A percentile compares a stretch with the other conserved stretches of the same genome.
These are phyloP conservation scores for Charina bottae DNA, from an alignment of 2,113 vertebrate species.

Conservation along the genomic window DNA sequence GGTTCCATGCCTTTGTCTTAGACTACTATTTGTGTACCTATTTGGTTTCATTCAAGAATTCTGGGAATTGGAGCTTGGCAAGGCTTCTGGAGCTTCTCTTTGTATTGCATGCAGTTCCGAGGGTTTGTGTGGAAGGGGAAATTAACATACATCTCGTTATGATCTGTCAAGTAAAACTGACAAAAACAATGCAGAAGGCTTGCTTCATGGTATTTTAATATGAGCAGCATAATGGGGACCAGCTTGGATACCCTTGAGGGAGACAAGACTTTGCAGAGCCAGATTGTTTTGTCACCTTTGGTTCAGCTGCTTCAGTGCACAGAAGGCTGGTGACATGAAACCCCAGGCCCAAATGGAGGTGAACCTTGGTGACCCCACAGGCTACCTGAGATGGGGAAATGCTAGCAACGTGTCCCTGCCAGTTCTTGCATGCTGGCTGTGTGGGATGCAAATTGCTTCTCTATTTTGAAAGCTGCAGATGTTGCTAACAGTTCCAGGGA, in stretches of 20 bases:
- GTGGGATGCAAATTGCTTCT: background rate
- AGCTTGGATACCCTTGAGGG: conserved; percentile 67
- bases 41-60: background rate
- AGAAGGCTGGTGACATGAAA: background rate
- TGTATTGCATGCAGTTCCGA: background rate
- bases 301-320: conserved; percentile 66
- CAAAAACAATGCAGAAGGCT: conserved; percentile 50
- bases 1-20: background rate
- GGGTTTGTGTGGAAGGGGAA: background rate
- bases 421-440: background rate
- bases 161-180: background rate
- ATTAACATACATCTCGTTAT: background rate
- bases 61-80: background rate
- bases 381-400: background rate
- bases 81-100: background rate
- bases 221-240: conserved; percentile 69
- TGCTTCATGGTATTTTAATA: conserved; percentile 73
- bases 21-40: background rate
- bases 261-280: conserved; percentile 58
- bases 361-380: conserved; percentile 16
- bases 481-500: background rate
- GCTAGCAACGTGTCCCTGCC: background rate
- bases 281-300: conserved; percentile 65
- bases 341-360: background rate
- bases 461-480: background rate